Evolutionary conservation across 2,113 vertebrate species (phyloP).

Genomic region (Gobiocypris rarus): DNA sequence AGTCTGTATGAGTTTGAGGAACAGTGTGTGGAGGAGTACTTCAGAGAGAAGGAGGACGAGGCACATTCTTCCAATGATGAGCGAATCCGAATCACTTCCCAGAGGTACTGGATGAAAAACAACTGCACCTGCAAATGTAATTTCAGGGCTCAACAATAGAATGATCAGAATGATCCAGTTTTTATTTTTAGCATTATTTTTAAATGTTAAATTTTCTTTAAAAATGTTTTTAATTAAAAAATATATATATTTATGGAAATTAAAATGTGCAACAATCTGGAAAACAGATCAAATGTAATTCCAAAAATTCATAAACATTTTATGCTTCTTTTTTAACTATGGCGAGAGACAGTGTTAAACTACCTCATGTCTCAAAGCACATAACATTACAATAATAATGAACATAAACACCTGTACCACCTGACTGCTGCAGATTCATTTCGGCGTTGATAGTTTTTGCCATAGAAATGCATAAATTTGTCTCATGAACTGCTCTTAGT

Average conservation of each 20-base stretch:
- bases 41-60: constrained; percentile 92
- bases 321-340: neutral
- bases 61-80: constrained; percentile 93
- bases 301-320: neutral
- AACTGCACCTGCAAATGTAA: neutral
- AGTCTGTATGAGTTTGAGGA: constrained; percentile 94
- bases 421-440: no score
- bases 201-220: neutral
- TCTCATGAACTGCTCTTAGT: no score
- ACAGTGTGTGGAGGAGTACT: constrained; percentile 95
- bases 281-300: neutral
- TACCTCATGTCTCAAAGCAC: no score
- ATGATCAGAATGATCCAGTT: neutral
- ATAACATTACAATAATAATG: no score
- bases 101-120: constrained; percentile 82
- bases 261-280: neutral
- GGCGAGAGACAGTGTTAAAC: neutral
- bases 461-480: no score
- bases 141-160: neutral
- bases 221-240: neutral
- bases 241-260: no score
- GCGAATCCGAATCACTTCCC: constrained; percentile 87
- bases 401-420: no score
- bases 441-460: no score
- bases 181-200: neutral